These are phyloP conservation scores for Cryptoprocta ferox DNA, from an alignment of 2,797 vertebrate species.

Conservation along the genomic window DNA sequence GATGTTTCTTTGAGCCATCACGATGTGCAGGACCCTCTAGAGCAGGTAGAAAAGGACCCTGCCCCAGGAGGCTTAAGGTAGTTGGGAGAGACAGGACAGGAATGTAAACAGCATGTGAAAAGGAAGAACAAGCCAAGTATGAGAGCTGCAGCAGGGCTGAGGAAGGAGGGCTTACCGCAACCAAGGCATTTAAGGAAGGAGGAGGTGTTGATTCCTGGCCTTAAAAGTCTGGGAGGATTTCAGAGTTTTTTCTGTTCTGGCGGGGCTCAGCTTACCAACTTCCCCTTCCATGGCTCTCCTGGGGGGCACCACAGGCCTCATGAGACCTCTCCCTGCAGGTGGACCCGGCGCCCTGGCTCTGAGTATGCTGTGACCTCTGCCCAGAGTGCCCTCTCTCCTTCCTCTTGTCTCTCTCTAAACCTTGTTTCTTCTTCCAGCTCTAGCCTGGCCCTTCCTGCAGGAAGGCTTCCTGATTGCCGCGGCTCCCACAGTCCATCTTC, in stretches of 20 bases:
- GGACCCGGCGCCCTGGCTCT: background rate
- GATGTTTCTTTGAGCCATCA: background rate
- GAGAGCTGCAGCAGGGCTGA: background rate
- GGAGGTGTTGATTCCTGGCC: background rate
- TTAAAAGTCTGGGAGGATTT: background rate
- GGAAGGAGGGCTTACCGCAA: background rate
- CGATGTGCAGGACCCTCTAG: background rate
- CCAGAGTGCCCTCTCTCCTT: background rate
- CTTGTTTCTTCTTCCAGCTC: background rate
- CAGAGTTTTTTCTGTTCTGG: background rate
- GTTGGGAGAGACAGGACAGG: background rate
- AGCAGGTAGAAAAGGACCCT: background rate
- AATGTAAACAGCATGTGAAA: background rate
- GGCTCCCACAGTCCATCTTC: background rate
- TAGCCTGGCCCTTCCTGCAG: background rate
- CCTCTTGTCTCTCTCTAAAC: background rate
- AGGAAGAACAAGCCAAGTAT: background rate
- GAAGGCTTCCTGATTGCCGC: background rate
- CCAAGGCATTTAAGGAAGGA: background rate
- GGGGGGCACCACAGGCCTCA: background rate
- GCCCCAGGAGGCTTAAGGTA: background rate
- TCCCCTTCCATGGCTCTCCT: background rate
- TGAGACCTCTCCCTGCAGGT: background rate
- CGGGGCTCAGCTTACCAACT: background rate
- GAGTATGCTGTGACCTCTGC: background rate